These are phyloP conservation scores for Phalacrocorax pelagicus DNA, from an alignment of 2,113 vertebrate species.

Conservation along the genomic window DNA sequence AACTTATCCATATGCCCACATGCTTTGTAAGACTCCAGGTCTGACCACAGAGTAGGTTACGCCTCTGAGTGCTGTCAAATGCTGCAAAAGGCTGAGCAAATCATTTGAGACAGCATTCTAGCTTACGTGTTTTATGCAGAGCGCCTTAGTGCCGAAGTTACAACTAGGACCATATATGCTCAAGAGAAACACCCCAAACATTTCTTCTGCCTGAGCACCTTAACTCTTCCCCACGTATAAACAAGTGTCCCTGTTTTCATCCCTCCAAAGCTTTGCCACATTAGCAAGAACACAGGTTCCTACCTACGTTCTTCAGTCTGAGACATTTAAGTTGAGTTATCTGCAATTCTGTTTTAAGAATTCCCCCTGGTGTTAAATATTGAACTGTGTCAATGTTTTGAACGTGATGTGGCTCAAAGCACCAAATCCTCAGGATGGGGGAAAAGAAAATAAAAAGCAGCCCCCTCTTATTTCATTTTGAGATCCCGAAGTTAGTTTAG, in stretches of 20 bases:
- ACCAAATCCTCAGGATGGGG: not conserved
- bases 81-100: not conserved
- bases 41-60: not conserved
- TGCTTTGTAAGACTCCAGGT: not conserved
- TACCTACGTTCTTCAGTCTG: not conserved
- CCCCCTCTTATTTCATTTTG: not conserved
- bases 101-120: not conserved
- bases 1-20: accelerated
- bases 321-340: not conserved
- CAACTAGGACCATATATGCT: not conserved
- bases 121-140: not conserved
- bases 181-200: not conserved
- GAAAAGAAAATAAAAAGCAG: not conserved
- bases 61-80: not conserved
- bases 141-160: not conserved
- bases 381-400: not conserved
- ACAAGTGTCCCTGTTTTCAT: not conserved
- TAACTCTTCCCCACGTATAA: not conserved
- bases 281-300: not conserved
- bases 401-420: not conserved
- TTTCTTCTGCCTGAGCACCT: not conserved
- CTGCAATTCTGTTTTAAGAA: not conserved
- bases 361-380: not conserved
- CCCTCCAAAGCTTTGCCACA: not conserved
- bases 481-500: not conserved